phyloP scores from a whole-genome alignment of 2,797 vertebrate genomes.

The Helostoma temminkii region DNA sequence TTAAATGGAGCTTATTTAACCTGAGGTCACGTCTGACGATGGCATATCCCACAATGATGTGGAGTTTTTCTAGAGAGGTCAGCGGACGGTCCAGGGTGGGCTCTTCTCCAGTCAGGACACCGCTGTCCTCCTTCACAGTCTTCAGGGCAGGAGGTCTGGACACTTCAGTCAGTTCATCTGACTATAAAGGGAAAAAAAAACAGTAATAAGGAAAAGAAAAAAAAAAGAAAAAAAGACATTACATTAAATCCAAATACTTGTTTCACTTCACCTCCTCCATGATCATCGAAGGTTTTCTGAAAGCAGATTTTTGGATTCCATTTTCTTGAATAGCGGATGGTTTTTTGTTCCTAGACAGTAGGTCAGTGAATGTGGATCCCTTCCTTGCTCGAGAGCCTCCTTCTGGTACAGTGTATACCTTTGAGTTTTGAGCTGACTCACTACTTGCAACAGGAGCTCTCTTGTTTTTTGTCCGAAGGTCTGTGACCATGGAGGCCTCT shows the following conservation, averaged over 20 bases:
- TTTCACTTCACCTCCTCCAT: slow-evolving; percentile 75
- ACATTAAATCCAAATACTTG: too few species aligned
- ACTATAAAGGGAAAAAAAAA: slow-evolving; percentile 47
- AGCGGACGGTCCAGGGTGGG: slow-evolving; percentile 88
- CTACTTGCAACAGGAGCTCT: slow-evolving; percentile 67
- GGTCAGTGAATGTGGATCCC: slow-evolving; percentile 76
- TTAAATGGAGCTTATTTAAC: slow-evolving; percentile 70
- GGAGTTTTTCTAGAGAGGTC: slow-evolving; percentile 93
- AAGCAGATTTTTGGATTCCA: slow-evolving; percentile 13
- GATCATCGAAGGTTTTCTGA: slow-evolving; percentile 77
- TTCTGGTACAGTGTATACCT: slow-evolving; percentile 67
- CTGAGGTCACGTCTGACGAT: slow-evolving; percentile 91
- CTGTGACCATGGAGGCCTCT: slow-evolving; percentile 76
- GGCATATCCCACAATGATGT: slow-evolving; percentile 91
- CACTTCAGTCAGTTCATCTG: slow-evolving; percentile 59
- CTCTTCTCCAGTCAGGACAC: slow-evolving; percentile 80
- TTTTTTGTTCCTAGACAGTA: slow-evolving; percentile 75
- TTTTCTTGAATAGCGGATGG: slow-evolving; percentile 61
- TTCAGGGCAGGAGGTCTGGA: slow-evolving; percentile 76
- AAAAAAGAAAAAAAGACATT: too few species aligned
- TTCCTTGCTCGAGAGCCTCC: slow-evolving; percentile 60
- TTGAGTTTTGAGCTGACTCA: slow-evolving; percentile 56
- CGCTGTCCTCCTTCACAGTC: slow-evolving; percentile 79
- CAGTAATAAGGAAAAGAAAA: not conserved
- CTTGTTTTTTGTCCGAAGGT: slow-evolving; percentile 73